Evolutionary conservation across 2,113 vertebrate species (phyloP).

Genomic region (Psittacus erithacus): DNA sequence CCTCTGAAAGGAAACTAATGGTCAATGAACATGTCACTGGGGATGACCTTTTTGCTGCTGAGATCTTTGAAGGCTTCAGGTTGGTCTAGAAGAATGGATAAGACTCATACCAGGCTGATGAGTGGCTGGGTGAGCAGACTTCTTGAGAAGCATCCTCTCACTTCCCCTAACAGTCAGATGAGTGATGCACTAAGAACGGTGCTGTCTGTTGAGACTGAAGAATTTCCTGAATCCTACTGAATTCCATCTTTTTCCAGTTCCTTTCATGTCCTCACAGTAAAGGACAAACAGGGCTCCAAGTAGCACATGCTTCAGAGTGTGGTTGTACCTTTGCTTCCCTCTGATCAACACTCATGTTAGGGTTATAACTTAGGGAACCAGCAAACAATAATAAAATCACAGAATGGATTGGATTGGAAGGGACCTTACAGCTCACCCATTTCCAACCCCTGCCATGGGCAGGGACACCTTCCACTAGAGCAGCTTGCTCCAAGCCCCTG

Average conservation of each 20-base stretch:
- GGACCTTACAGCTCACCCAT: no score
- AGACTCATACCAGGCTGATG: neutral
- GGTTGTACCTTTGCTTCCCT: neutral
- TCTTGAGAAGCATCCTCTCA: neutral
- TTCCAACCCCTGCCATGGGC: no score
- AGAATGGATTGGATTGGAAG: no score
- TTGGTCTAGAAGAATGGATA: neutral
- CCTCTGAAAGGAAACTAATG: neutral
- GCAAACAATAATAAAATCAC: neutral
- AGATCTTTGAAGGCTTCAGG: neutral
- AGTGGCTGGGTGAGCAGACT: neutral
- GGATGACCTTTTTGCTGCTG: neutral
- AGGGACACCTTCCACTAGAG: no score
- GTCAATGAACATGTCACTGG: fast-evolving
- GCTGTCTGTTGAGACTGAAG: neutral
- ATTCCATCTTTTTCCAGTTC: neutral
- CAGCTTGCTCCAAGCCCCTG: no score
- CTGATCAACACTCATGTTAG: fast-evolving
- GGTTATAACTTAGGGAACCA: neutral
- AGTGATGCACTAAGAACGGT: fast-evolving
- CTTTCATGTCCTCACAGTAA: neutral
- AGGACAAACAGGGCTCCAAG: neutral
- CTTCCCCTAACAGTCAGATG: neutral
- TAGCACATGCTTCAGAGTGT: fast-evolving
- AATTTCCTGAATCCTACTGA: neutral